Evolutionary conservation across 2,113 vertebrate genomes (phyloP).

Genomic region (Brachypteracias leptosomus): DNA sequence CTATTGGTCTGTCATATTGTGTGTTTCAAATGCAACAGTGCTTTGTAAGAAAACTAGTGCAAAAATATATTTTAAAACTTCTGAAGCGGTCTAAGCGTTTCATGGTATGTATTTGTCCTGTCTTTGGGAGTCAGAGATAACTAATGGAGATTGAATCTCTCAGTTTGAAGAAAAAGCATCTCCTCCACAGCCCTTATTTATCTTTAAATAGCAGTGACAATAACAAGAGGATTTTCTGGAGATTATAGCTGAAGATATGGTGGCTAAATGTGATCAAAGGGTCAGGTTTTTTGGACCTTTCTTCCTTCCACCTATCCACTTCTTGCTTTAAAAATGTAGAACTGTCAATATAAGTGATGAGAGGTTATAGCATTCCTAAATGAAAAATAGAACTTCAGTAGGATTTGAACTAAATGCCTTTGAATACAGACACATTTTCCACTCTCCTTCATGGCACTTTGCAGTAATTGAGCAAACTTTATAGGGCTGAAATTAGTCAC

Average conservation of each 20-base stretch:
- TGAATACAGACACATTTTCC: not conserved
- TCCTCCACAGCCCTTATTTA: not conserved
- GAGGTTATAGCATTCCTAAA: not conserved
- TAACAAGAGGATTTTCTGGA: not conserved
- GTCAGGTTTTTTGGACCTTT: not conserved
- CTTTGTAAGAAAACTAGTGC: not conserved
- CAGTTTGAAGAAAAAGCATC: not conserved
- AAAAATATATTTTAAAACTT: not conserved
- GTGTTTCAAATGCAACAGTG: not conserved
- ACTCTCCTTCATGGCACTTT: not conserved
- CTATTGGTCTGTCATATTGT: not conserved
- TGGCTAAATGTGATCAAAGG: not conserved
- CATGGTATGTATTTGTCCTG: not conserved
- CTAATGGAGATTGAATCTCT: not conserved
- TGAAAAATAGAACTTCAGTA: not conserved
- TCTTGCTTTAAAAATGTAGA: not conserved
- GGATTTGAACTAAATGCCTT: not conserved
- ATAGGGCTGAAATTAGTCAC: not conserved
- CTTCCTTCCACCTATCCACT: not conserved
- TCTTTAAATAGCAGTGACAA: not conserved
- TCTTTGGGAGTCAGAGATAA: not conserved
- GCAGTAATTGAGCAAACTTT: constrained; percentile 20
- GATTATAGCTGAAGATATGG: not conserved
- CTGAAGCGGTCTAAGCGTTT: not conserved
- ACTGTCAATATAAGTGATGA: not conserved